phyloP scores from a whole-genome alignment of 2,797 vertebrate genomes.

The Propithecus deckenii region DNA sequence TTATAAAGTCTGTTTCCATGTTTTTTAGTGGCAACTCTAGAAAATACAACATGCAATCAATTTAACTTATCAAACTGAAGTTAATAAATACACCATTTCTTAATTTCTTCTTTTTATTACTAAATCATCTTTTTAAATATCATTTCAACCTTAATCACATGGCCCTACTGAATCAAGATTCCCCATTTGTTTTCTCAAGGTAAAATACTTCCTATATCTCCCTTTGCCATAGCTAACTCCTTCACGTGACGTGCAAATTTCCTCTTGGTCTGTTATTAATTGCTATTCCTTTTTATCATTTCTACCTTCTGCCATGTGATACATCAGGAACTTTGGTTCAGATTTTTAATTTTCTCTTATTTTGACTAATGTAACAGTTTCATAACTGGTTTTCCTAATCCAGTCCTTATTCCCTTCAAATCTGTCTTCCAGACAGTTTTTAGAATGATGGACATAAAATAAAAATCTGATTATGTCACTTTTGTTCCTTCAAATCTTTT shows the following conservation, averaged over 20 bases:
- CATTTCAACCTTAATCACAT: background rate
- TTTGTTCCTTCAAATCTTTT: background rate
- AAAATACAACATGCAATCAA: background rate
- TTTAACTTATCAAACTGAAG: background rate
- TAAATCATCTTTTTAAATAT: background rate
- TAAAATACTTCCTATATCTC: background rate
- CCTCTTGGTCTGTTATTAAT: background rate
- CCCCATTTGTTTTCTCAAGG: background rate
- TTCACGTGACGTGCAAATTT: background rate
- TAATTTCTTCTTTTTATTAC: background rate
- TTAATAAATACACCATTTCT: background rate
- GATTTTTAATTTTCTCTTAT: background rate
- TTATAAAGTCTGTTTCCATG: background rate
- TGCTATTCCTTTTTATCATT: background rate
- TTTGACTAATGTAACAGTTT: slow-evolving; percentile 25
- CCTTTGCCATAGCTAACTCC: background rate
- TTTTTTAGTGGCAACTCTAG: background rate
- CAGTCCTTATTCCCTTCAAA: background rate
- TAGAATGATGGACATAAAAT: background rate
- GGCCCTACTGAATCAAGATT: background rate
- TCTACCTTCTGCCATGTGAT: background rate
- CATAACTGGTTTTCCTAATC: background rate
- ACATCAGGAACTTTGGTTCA: background rate
- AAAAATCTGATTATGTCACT: background rate
- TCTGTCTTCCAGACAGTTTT: background rate